A percentile compares a stretch with the other conserved stretches of the same genome.
These are phyloP conservation scores for Andrena hattorfiana DNA, from an alignment of 2,888 invertebrate genomes.

Conservation along the genomic window DNA sequence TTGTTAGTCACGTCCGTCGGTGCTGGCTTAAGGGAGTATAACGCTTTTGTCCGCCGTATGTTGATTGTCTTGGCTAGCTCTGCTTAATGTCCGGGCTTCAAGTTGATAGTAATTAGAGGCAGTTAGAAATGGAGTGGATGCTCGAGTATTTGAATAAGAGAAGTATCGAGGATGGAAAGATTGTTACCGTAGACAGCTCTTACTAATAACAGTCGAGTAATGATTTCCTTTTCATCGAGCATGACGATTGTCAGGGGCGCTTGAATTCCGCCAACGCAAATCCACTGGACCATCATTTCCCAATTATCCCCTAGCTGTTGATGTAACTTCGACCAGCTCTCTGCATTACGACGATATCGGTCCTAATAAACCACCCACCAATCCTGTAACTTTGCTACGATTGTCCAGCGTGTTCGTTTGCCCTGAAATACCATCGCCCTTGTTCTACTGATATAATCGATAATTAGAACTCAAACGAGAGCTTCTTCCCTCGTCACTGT, in stretches of 20 bases:
- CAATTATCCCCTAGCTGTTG: conserved; percentile 40
- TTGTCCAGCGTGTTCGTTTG: not conserved
- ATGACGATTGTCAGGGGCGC: not conserved
- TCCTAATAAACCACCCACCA: not conserved
- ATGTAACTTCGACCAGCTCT: conserved; percentile 31
- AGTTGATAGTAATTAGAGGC: too few species aligned
- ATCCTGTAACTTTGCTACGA: not conserved
- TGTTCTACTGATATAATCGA: not conserved
- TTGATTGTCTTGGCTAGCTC: not conserved
- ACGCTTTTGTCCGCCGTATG: not conserved
- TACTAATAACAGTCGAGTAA: conserved; percentile 1
- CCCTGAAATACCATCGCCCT: not conserved
- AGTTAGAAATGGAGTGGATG: too few species aligned
- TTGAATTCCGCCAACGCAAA: conserved; percentile 34
- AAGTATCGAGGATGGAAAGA: not conserved
- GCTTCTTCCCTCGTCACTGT: too few species aligned
- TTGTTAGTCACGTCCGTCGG: not conserved
- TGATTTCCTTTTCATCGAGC: conserved; percentile 22
- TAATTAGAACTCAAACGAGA: not conserved
- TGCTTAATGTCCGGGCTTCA: not conserved
- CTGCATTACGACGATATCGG: conserved; percentile 23
- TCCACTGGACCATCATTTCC: conserved; percentile 44
- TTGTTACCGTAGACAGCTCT: conserved; percentile 6
- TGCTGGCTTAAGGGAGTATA: not conserved
- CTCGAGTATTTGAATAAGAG: not conserved